phyloP scores from a whole-genome alignment of 2,113 vertebrate species.

The Thinocorus orbignyianus region DNA sequence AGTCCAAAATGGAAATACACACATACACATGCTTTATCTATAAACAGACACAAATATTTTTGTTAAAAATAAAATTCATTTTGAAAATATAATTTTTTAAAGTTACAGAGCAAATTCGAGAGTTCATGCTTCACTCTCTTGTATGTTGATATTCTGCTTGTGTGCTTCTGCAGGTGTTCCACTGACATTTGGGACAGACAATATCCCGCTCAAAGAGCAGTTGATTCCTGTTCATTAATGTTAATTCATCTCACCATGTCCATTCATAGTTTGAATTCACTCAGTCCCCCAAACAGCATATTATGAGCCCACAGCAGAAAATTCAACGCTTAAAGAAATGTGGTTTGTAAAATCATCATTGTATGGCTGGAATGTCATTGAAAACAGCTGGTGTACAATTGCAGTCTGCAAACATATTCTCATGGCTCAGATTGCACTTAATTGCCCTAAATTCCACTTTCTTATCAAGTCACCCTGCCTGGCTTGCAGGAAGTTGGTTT shows the following conservation, averaged over 20 bases:
- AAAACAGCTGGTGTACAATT: slow-evolving; percentile 66
- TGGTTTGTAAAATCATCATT: slow-evolving; percentile 57
- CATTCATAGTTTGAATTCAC: slow-evolving; percentile 2
- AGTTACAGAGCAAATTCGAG: not conserved
- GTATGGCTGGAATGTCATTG: slow-evolving; percentile 70
- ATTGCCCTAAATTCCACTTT: slow-evolving; percentile 70
- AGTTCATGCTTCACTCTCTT: not conserved
- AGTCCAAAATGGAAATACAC: not conserved
- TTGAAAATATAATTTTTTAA: not conserved
- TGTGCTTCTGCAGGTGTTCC: not conserved
- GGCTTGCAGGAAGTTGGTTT: slow-evolving; percentile 66
- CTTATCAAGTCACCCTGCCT: slow-evolving; percentile 71
- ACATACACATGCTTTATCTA: not conserved
- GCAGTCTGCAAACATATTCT: slow-evolving; percentile 63
- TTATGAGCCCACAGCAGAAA: slow-evolving; percentile 3
- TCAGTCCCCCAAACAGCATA: not conserved
- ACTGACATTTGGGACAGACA: not conserved
- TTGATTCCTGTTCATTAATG: not conserved
- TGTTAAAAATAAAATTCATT: not conserved
- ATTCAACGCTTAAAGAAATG: slow-evolving; percentile 39
- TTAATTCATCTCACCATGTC: not conserved
- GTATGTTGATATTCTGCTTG: not conserved
- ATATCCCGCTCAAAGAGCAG: not conserved
- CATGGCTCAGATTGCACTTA: slow-evolving; percentile 69
- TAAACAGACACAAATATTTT: not conserved